phyloP scores from a whole-genome alignment of 2,888 invertebrate genomes.

The Helleia helle region DNA sequence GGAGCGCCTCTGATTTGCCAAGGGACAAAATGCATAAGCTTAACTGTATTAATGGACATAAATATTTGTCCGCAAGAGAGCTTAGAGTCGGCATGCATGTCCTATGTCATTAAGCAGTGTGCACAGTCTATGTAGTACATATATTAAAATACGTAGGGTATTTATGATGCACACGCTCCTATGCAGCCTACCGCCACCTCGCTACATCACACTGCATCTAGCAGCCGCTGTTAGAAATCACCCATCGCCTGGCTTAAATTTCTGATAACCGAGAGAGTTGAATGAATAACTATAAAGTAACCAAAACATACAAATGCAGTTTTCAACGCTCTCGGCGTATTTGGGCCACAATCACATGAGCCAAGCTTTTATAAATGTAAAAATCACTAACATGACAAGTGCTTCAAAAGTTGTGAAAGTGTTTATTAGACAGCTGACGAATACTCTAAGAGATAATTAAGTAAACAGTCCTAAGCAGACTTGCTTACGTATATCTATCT shows the following conservation, averaged over 20 bases:
- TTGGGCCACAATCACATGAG: conserved; percentile 33
- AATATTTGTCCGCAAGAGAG: conserved; percentile 10
- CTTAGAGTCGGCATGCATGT: conserved; percentile 17
- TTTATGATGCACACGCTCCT: conserved; percentile 34
- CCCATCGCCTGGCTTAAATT: conserved; percentile 23
- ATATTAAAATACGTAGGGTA: conserved; percentile 24
- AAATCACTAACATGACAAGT: conserved; percentile 37
- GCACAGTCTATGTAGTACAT: conserved; percentile 31
- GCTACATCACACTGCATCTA: conserved; percentile 32
- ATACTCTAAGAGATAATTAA: conserved; percentile 12
- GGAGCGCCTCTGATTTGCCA: conserved; percentile 12
- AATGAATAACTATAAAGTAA: conserved; percentile 4
- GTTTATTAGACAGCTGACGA: conserved; percentile 18
- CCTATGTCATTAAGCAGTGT: conserved; percentile 31
- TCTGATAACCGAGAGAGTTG: conserved; percentile 17
- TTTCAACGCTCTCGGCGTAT: conserved; percentile 17
- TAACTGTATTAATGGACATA: conserved; percentile 7
- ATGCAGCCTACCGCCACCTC: conserved; percentile 44
- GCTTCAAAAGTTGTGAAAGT: conserved; percentile 30
- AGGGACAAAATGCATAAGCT: conserved; percentile 4
- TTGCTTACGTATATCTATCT: conserved; percentile 18
- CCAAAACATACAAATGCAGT: conserved; percentile 7
- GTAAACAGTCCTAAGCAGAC: conserved; percentile 12
- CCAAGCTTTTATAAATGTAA: conserved; percentile 29
- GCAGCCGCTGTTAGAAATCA: conserved; percentile 25